Base-by-base conservation (phyloP, 1,140 invertebrate species). In the Copidosoma floridanum region DNA sequence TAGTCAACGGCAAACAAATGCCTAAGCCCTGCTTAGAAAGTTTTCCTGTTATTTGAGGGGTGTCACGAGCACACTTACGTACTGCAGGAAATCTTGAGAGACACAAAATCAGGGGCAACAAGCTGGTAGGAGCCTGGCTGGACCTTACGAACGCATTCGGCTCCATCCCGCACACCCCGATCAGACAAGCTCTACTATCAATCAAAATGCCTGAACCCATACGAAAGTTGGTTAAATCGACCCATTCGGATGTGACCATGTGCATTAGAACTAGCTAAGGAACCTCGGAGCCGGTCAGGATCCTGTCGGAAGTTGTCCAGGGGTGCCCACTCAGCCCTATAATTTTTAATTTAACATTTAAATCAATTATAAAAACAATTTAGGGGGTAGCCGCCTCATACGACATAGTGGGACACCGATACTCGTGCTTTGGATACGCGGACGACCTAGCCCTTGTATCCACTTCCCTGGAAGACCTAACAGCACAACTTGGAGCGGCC, bases 331-430 rank as follows among this genome's bases (percentile, higher is more conserved):
- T 80, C 3, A 75, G 72, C 46, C 71, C 72, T 0, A 47, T 80
- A 0, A 60, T 79, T 0, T 82, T 82, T 65, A 76, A 80, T 51
- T 52, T 82, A 2, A 71, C 69, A 0, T 63, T 80, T 0, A 74
- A 82, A 50, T 70, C 70, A 0, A 50, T 73, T 0, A 12, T 71
- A 18, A 10, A 18, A 7, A 7, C 26, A 21, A 55, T 12, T 35
- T n/a, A 59, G 3, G 21, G n/a, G n/a, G n/a, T n/a, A 3, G 35
- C 4, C 68, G 68, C 5, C 70, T n/a, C n/a, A n/a, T n/a, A 65
- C 50, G 47, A 55, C 0, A 0, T 73, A 11, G 51, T 21, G 21
- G 65, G 56, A 6, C 50, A 65, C 2, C 38, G 23, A n/a, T 60
- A 72, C 59, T 37, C 71, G 18, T 40, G 68, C 43, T 59, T 79